Conservation (phyloP, 2,888 invertebrate species). For the Fragum fragum region DNA sequence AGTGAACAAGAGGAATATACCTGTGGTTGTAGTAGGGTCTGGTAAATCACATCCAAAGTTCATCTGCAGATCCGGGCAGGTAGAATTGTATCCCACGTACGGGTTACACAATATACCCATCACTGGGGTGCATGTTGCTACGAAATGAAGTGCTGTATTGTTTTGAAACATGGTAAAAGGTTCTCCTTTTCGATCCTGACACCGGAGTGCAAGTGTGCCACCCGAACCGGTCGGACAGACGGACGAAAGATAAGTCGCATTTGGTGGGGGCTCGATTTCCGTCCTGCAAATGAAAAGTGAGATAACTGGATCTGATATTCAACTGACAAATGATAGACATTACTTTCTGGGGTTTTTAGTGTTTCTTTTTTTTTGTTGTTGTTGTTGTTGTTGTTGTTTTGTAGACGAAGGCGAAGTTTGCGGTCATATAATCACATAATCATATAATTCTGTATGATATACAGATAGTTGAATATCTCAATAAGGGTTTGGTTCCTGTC, state of each 20-base stretch:
- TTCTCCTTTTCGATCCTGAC: conserved; percentile 8
- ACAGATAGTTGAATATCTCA: too few relatives aligned
- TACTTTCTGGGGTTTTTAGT: too few relatives aligned
- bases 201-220: neutral
- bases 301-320: too few relatives aligned
- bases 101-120: conserved; percentile 14
- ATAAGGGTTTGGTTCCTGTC: too few relatives aligned
- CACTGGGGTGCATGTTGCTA: neutral
- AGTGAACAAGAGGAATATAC: too few relatives aligned
- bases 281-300: too few relatives aligned
- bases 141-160: neutral
- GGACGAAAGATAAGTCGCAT: conserved; percentile 4
- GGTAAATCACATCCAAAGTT: conserved; percentile 22
- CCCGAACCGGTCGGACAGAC: conserved; percentile 11
- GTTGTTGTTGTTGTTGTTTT: too few relatives aligned
- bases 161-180: neutral
- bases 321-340: too few relatives aligned
- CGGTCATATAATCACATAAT: too few relatives aligned
- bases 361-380: too few relatives aligned
- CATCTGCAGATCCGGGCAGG: conserved; percentile 10
- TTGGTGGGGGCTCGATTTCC: conserved; percentile 21
- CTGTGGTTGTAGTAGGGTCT: conserved; percentile 13
- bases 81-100: neutral
- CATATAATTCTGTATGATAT: too few relatives aligned
- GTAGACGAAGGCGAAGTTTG: too few relatives aligned